Conservation (phyloP, 2,113 vertebrate genomes). For the Cyrtonyx montezumae region DNA sequence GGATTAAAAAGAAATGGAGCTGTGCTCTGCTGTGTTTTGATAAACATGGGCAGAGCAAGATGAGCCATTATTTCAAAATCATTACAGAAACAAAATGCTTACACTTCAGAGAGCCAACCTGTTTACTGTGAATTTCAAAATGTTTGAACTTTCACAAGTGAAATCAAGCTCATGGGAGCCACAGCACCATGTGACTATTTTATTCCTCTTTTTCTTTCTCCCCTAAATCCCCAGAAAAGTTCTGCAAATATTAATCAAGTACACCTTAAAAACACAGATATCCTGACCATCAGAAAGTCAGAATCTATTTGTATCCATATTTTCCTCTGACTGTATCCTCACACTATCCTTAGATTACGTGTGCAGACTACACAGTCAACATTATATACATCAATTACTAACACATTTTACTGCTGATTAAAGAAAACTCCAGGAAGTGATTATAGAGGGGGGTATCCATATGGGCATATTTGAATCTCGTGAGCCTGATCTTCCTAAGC, state of each 20-base stretch:
- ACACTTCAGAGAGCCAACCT: constrained; percentile 13
- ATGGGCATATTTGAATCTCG: not conserved
- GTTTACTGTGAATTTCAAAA: constrained; percentile 9
- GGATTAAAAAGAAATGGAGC: constrained; percentile 12
- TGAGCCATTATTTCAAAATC: constrained; percentile 27
- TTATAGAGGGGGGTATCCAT: constrained; percentile 28
- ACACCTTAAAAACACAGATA: not conserved
- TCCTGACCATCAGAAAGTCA: not conserved
- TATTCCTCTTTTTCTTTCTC: not conserved
- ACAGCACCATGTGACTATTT: not conserved
- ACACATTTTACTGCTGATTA: constrained; percentile 49
- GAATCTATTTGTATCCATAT: not conserved
- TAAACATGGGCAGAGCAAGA: not conserved
- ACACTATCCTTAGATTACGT: not conserved
- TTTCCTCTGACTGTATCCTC: not conserved
- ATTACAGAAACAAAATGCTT: not conserved
- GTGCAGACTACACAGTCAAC: constrained; percentile 36
- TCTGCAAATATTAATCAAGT: not conserved
- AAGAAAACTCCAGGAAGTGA: constrained; percentile 55
- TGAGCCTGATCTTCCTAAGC: not conserved
- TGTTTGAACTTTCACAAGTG: not conserved
- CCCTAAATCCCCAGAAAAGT: not conserved
- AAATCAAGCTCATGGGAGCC: not conserved
- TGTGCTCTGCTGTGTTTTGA: constrained; percentile 43
- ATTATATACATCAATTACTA: constrained; percentile 18